phyloP scores from a whole-genome alignment of 2,797 vertebrate genomes.

The Champsocephalus gunnari region DNA sequence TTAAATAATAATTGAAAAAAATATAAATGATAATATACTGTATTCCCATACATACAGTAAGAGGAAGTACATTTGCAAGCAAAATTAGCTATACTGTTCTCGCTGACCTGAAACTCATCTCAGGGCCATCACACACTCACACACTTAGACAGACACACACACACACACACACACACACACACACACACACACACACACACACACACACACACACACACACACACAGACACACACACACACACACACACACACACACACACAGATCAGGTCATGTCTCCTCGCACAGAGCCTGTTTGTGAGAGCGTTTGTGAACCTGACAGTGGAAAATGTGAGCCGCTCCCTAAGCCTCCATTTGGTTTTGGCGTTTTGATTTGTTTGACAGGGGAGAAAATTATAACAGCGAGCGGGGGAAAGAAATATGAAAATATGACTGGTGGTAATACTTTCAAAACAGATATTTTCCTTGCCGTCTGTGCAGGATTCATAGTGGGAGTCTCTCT shows the following conservation, averaged over 20 bases:
- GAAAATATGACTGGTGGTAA: constrained; percentile 79
- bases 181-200: constrained; percentile 11
- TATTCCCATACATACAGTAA: not conserved
- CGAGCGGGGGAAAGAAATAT: constrained; percentile 78
- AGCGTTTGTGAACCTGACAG: constrained; percentile 78
- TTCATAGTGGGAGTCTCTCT: constrained; percentile 39
- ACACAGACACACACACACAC: not conserved
- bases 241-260: constrained; percentile 6
- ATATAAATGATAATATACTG: not conserved
- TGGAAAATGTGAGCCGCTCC: constrained; percentile 81
- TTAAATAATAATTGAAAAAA: not conserved
- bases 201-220: not conserved
- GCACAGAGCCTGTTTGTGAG: constrained; percentile 78
- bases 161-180: constrained; percentile 2
- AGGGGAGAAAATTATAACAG: constrained; percentile 83
- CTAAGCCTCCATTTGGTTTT: constrained; percentile 76
- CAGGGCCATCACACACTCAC: not conserved
- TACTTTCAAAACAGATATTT: constrained; percentile 79
- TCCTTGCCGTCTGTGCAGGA: constrained; percentile 71
- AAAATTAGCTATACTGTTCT: constrained; percentile 23
- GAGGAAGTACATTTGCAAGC: not conserved
- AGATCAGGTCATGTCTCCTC: constrained; percentile 64
- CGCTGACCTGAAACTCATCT: constrained; percentile 34
- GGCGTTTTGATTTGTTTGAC: constrained; percentile 83
- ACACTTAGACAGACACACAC: not conserved